Conservation (phyloP, 2,888 invertebrate species). For the Parnassius smintheus region DNA sequence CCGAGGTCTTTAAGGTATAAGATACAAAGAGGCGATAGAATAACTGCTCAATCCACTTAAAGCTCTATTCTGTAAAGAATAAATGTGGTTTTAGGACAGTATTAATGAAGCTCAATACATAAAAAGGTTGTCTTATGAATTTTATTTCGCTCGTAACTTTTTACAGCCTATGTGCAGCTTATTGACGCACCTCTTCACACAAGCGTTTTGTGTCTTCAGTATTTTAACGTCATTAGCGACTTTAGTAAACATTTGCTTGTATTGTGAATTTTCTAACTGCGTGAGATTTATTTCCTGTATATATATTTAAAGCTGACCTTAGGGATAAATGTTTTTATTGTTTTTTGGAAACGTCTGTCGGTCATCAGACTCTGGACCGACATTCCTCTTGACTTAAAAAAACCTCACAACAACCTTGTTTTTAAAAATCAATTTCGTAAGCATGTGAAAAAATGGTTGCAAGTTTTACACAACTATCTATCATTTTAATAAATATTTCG, state of each 20-base stretch:
- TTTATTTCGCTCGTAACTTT: slow-evolving; percentile 26
- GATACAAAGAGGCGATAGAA: slow-evolving; percentile 4
- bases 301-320: neutral
- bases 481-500: too few relatives aligned
- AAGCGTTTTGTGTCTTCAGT: slow-evolving; percentile 22
- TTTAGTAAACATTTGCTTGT: slow-evolving; percentile 11
- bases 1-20: slow-evolving; percentile 17
- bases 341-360: too few relatives aligned
- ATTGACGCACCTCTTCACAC: slow-evolving; percentile 24
- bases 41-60: neutral
- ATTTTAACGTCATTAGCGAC: slow-evolving; percentile 27
- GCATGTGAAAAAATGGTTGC: too few relatives aligned
- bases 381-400: too few relatives aligned
- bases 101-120: neutral
- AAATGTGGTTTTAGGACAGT: slow-evolving; percentile 6
- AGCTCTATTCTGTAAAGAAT: neutral
- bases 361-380: too few relatives aligned
- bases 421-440: too few relatives aligned
- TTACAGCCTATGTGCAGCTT: slow-evolving; percentile 22
- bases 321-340: too few relatives aligned
- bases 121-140: slow-evolving; percentile 22
- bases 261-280: slow-evolving; percentile 18
- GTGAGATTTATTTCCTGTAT: neutral
- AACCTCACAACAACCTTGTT: too few relatives aligned
- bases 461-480: too few relatives aligned